Base-by-base conservation (phyloP, 2,113 vertebrate species). In the Phalacrocorax aristotelis region DNA sequence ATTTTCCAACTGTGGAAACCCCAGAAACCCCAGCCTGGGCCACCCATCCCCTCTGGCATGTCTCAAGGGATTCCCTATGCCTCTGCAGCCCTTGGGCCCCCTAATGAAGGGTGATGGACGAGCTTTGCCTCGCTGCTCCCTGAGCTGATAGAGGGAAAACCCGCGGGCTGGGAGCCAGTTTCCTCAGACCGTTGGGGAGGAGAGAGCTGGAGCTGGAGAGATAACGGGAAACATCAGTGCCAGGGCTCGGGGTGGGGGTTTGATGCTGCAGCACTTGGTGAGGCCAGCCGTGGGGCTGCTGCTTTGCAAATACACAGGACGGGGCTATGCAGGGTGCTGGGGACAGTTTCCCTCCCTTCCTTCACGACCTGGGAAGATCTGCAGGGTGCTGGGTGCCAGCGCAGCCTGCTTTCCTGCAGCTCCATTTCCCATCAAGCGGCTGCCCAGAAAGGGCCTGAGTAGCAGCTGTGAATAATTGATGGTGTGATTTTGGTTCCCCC, bases 161-260 rank as follows among this genome's bases (percentile, higher is more conserved):
- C 88, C 65, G 0, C 0, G 38, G 93, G 96, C 96, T 51, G 55
- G 77, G 72, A 94, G 95, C 93, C 95, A 93, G 54, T 13, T 83
- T 66, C 70, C 87, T 48, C 6, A 29, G 72, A 32, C 95, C 72
- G 96, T 96, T 97, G 94, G 95, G 91, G 95, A 94, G 93, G 81
- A 72, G 92, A 96, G 83, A 55, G 94, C 93, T 83, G 69, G 94
- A 83, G 74, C 83, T 12, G 80, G 48, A 44, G 69, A 96, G 96
- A 97, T 97, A 97, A 97, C 10, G 27, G 86, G 93, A 62, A 23
- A 60, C 21, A 2, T 2, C 7, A 0, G 71, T 78, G 95, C 46
- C 88, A 80, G 61, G 88, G 85, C 82, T 32, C 11, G 40, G 62
- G 77, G 80, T 18, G 68, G 23, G 54, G 46, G 38, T 3, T 49